Evolutionary conservation across 2,888 invertebrate species (phyloP).

Genomic region (Heliconius charithonia): DNA sequence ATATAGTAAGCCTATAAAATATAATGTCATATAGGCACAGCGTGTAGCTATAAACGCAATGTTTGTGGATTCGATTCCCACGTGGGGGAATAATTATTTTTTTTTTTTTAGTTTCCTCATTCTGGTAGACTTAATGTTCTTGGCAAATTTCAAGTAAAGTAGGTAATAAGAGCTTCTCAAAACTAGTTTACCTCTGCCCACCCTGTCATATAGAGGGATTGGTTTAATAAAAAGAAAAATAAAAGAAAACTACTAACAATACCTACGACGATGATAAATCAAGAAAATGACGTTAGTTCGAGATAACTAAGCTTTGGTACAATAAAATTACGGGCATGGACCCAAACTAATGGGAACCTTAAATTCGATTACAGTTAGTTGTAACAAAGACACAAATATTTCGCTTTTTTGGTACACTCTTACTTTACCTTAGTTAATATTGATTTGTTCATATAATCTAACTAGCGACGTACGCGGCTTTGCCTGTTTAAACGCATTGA

Average conservation of each 20-base stretch:
- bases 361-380: conserved; percentile 22
- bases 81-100: no score
- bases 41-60: neutral
- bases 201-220: neutral
- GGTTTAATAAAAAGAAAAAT: conserved; percentile 30
- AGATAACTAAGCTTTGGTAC: conserved; percentile 42
- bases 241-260: conserved; percentile 33
- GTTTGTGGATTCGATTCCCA: no score
- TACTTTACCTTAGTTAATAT: neutral
- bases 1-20: neutral
- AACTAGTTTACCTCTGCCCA: no score
- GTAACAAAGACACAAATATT: conserved; percentile 24
- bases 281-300: conserved; percentile 41
- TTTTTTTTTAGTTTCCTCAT: no score
- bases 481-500: no score
- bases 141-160: no score
- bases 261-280: conserved; percentile 30
- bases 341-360: conserved; percentile 29
- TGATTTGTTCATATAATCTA: neutral
- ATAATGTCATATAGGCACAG: neutral
- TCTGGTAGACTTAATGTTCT: no score
- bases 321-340: conserved; percentile 42
- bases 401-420: neutral
- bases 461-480: no score
- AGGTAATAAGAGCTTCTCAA: no score